Evolutionary conservation across 2,113 vertebrate species (phyloP), one percentile per base, ranked within the genome.

Genomic region (Eonycteris spelaea): DNA sequence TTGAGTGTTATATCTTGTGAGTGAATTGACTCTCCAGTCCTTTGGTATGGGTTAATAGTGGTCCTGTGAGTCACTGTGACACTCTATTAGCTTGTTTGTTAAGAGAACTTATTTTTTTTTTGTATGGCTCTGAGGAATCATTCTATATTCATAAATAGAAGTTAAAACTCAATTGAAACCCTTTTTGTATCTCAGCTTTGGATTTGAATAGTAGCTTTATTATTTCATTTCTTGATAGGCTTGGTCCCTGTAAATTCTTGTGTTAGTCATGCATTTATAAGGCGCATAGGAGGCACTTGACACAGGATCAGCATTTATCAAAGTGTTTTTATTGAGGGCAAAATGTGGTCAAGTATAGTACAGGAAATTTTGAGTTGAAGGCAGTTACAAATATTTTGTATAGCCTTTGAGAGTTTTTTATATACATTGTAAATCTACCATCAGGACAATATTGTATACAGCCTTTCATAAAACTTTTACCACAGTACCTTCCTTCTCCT

Each of bases 381-480:
- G 71, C 80, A 78, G 63, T 74, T 86, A 71, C 10, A 85, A 63
- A 43, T 51, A 63, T 85, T 70, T 61, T 55, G 48, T 45, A 55
- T 48, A 73, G 91, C 28, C 1, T 45, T 10, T 22, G 8, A 55
- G 14, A 78, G 6, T 63, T 68, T 86, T 91, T 75, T 80, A 74
- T 43, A 3, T 94, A 18, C 18, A 53, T 87, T 48, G 1, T 74
- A 91, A 82, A 74, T 86, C 13, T 65, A 30, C 19, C 45, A 19
- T 79, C 19, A 78, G 9, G 45, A 57, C 45, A 80, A 22, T 77
- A 57, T 30, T 91, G 16, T 59, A 61, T 79, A 24, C 18, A 22
- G 65, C 51, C 85, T 95, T 86, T 92, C 28, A 73, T 75, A 87
- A 95, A 92, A 82, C 5, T 53, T 86, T 86, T 74, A 67, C 26